Evolutionary conservation across 1,140 invertebrate genomes (phyloP).

Genomic region (Aporrectodea caliginosa): DNA sequence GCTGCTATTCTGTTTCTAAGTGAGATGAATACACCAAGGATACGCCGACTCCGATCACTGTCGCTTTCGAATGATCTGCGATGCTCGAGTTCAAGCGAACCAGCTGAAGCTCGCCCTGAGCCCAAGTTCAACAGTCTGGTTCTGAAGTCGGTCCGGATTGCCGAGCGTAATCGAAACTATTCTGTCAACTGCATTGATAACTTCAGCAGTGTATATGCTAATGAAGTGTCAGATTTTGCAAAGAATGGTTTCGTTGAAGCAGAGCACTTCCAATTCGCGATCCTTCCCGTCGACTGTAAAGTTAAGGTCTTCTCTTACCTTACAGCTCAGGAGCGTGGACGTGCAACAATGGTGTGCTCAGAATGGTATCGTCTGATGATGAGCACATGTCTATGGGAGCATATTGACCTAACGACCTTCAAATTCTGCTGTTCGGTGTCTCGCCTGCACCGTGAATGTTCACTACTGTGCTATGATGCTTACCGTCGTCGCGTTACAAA

Average conservation of each 20-base stretch:
- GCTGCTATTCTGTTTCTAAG: no score
- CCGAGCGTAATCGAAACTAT: not conserved
- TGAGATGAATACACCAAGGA: not conserved
- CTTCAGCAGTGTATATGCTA: not conserved
- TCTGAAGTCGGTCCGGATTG: not conserved
- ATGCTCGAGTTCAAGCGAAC: not conserved
- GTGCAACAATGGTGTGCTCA: conserved; percentile 37
- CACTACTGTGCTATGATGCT: conserved; percentile 41
- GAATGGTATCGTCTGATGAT: conserved; percentile 41
- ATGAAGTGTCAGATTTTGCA: not conserved
- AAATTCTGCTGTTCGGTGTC: conserved; percentile 39
- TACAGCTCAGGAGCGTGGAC: not conserved
- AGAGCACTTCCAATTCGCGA: not conserved
- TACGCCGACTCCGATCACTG: not conserved
- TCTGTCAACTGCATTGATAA: not conserved
- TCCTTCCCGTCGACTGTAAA: not conserved
- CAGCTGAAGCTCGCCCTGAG: not conserved
- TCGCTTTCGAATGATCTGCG: not conserved
- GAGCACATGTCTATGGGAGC: conserved; percentile 43
- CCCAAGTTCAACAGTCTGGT: not conserved
- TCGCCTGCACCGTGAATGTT: conserved; percentile 36
- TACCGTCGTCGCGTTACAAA: conserved; percentile 43
- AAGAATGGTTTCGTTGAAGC: not conserved
- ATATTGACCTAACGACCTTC: conserved; percentile 43
- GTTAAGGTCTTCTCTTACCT: not conserved